Base-by-base conservation (phyloP, 2,888 invertebrate genomes). In the Apamea monoglypha region DNA sequence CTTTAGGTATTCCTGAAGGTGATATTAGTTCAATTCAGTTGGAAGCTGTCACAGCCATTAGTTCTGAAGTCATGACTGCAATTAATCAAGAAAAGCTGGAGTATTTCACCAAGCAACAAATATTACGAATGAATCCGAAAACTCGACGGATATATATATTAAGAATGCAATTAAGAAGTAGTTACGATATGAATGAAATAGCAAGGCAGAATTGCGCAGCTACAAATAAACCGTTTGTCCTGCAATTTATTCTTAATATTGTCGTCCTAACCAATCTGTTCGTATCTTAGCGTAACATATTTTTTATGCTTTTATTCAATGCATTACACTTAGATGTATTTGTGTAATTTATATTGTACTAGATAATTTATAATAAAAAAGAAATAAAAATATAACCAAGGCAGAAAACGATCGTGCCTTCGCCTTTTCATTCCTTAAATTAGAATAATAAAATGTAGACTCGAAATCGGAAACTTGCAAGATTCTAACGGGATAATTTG, bases 101-200 rank as follows among this genome's bases (percentile, higher is more conserved):
- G 77, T 95, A 88, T 86, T 97, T 97, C 80, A 95, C 96, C 3
- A 94, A 94, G 79, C 94, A 95, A 78, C 96, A 97, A 88, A 95
- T 97, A 88, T 81, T 95, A 74, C 90, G 95, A 79, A 95, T 97
- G 96, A 91, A 92, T 79, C 89, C 92, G 5, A 93, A 92, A 90
- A 92, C 96, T 7, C 91, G 96, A 50, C 91, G 96, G 32, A 92
- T 95, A 63, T 96, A 93, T 85, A 93, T 97, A 81, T 90, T 96
- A 87, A 92, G 96, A 82, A 93, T 95, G 93, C 95, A 96, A 80
- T 84, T 96, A 75, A 93, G 86, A 84, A 89, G 85, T 74, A 96
- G 95, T 85, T 91, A 95, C 59, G 96, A 96, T 88, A 94, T 94
- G 88, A 93, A 90, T 81, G 92, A 93, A 87, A 89, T 96, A 61